Conservation (phyloP, 2,888 invertebrate species). For the Drosophila neotestacea region DNA sequence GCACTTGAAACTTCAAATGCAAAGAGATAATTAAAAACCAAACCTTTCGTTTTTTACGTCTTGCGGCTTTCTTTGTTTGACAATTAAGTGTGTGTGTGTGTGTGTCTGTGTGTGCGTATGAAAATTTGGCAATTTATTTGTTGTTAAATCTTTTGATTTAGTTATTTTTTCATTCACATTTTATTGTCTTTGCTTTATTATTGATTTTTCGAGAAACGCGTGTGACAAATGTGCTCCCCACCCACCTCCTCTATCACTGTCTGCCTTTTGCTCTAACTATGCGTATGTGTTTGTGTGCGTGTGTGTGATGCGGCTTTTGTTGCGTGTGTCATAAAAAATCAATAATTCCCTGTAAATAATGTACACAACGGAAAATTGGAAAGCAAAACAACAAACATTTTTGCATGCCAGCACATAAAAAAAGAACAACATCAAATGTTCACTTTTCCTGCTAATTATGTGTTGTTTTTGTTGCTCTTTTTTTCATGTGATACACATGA, state of each 20-base stretch:
- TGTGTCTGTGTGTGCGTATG: conserved; percentile 12
- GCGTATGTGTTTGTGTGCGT: conserved; percentile 10
- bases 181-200: conserved; percentile 45
- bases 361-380: conserved; percentile 25
- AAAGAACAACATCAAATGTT: neutral
- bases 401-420: conserved; percentile 17
- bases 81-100: conserved; percentile 17
- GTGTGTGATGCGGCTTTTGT: conserved; percentile 41
- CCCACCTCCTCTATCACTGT: neutral
- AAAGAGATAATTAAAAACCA: neutral
- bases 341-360: conserved; percentile 68
- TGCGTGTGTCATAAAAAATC: conserved; percentile 59
- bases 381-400: conserved; percentile 5
- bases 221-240: conserved; percentile 42
- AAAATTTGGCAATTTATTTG: conserved; percentile 25
- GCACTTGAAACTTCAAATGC: conserved; percentile 9
- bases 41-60: neutral
- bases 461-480: neutral
- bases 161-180: conserved; percentile 30
- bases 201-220: conserved; percentile 55
- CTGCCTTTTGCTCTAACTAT: neutral
- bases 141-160: conserved; percentile 19
- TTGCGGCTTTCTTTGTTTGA: conserved; percentile 10
- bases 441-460: neutral
- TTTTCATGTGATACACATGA: neutral